These are phyloP conservation scores for Melanostigma gelatinosum DNA, from an alignment of 2,113 vertebrate species.

Conservation along the genomic window DNA sequence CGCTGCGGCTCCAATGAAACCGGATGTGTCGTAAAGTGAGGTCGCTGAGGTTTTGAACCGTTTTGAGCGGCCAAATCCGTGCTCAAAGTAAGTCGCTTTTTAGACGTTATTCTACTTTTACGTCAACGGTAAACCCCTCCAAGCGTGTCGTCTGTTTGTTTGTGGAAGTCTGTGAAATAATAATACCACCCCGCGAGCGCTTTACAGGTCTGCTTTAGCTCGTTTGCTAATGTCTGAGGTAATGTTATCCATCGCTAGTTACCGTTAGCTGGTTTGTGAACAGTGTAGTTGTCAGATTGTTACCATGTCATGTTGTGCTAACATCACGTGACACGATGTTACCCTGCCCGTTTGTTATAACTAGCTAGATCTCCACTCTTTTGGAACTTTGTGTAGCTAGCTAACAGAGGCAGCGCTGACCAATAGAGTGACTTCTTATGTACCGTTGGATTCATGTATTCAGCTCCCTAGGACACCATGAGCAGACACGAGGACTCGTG, in stretches of 20 bases:
- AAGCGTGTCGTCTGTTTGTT: neutral
- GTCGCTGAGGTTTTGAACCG: constrained; percentile 72
- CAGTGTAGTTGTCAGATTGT: neutral
- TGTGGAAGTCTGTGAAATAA: neutral
- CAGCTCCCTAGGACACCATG: constrained; percentile 73
- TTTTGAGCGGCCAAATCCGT: constrained; percentile 59
- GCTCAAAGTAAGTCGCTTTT: constrained; percentile 18
- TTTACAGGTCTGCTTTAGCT: neutral
- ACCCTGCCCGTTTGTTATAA: no score
- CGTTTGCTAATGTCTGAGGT: constrained; percentile 20
- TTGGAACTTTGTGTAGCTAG: neutral
- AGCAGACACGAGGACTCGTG: constrained; percentile 83
- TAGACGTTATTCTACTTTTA: neutral
- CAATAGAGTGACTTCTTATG: no score
- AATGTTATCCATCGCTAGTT: neutral
- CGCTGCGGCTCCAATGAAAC: constrained; percentile 36
- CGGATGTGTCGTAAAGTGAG: constrained; percentile 72
- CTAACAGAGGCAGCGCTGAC: neutral
- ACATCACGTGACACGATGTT: neutral
- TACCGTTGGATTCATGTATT: no score
- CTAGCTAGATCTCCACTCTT: neutral
- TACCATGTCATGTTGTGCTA: neutral
- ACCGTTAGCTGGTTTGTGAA: neutral
- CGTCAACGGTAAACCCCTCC: rapidly evolving
- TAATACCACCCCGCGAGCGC: rapidly evolving